Percentiles rank a stretch among this genome's conserved stretches.
Evolutionary conservation across 2,797 vertebrate species (phyloP).

Genomic region (Acipenser transmontanus): DNA sequence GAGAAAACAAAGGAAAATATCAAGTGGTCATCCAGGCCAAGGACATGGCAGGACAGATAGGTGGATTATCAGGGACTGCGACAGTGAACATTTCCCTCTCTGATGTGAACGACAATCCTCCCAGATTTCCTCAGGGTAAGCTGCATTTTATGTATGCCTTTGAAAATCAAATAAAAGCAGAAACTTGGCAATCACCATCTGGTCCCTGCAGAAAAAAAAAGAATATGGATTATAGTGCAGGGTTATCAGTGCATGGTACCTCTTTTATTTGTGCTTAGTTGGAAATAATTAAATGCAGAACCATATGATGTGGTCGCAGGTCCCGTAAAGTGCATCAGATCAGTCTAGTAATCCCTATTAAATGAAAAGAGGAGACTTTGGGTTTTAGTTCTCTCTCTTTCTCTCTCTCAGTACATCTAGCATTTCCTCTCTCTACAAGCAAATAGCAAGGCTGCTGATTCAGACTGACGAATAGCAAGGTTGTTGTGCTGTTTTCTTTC

Average conservation of each 20-base stretch:
- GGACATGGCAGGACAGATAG: conserved; percentile 92
- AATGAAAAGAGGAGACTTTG: conserved; percentile 42
- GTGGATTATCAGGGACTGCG: conserved; percentile 81
- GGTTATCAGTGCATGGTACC: conserved; percentile 23
- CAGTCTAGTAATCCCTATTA: conserved; percentile 50
- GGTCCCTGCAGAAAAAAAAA: conserved; percentile 45
- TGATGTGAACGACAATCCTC: conserved; percentile 90
- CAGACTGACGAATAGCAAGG: conserved; percentile 47
- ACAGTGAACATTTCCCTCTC: conserved; percentile 82
- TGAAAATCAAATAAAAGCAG: conserved; percentile 6
- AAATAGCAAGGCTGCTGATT: conserved; percentile 26
- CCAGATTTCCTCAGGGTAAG: conserved; percentile 83
- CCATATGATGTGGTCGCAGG: conserved; percentile 43
- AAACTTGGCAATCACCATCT: conserved; percentile 43
- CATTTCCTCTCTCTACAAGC: too few species aligned
- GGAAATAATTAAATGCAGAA: conserved; percentile 54
- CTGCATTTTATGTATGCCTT: conserved; percentile 21
- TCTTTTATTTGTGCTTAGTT: conserved; percentile 37
- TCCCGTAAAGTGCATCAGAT: conserved; percentile 52
- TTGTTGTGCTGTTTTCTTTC: conserved; percentile 30
- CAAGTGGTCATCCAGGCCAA: conserved; percentile 93
- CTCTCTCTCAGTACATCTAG: conserved; percentile 33
- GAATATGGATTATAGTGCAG: conserved; percentile 55
- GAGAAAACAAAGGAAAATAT: conserved; percentile 86
- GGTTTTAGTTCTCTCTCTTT: conserved; percentile 37